Evolutionary conservation across 1,140 invertebrate genomes (phyloP), one percentile per base, ranked within the genome.

Genomic region (Drosophila micromelanica): DNA sequence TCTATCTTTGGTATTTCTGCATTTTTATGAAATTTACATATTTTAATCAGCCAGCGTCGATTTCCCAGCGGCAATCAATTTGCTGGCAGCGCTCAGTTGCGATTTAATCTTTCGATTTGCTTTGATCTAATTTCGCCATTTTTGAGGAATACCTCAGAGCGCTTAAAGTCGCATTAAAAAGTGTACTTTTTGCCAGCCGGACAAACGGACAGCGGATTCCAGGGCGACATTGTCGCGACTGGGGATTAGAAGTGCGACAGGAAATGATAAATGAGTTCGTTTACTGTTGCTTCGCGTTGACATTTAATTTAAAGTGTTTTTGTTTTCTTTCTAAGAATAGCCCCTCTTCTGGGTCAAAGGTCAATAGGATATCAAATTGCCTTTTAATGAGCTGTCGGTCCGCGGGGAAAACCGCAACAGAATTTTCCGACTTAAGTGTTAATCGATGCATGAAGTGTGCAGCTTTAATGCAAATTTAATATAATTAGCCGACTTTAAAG

Each of bases 381-480:
- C 32, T 67, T 80, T 86, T 81, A 75, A 76, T 75, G 55, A 38
- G 75, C 75, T 55, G 42, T 30, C 55, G 43, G 64, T 27, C 65
- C 73, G 78, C 20, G 11, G 42, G 13, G 9, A 7, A 30, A 38
- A 51, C 5, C 20, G 51, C 60, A 56, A 23, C 13, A 12, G 20
- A 52, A 59, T 46, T 46, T 15, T n/a, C n/a, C n/a, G 11, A 20
- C 23, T 40, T 17, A 17, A 54, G 43, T 70, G 20, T 52, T 38
- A 43, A 64, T 54, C 63, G 43, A 77, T 37, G 38, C 48, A 52
- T 72, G 38, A 82, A 79, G 68, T 73, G 45, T 51, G 62, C 56
- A 81, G 80, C 64, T 77, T 85, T 80, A 64, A 85, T 77, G 76
- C 62, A 75, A 86, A 81, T 86, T 75, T 86, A 78, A 86, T 87